Evolutionary conservation across 2,113 vertebrate genomes (phyloP).

Genomic region (Paraplagusia blochii): DNA sequence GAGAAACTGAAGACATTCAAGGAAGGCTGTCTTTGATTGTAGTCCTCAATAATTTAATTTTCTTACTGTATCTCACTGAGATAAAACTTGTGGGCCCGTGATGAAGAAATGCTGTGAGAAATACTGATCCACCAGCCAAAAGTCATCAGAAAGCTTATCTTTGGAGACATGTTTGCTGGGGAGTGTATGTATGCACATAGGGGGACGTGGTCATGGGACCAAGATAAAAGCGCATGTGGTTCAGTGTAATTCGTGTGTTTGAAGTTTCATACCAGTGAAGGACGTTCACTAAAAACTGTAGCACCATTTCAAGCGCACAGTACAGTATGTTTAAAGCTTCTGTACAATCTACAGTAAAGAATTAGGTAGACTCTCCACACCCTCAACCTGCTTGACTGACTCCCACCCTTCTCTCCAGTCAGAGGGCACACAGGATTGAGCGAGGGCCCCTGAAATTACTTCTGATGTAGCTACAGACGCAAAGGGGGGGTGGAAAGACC

Average conservation of each 20-base stretch:
- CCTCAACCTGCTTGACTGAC: conserved; percentile 13
- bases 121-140: conserved; percentile 9
- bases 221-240: conserved; percentile 16
- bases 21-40: conserved; percentile 21
- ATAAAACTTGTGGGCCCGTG: conserved; percentile 1
- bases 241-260: conserved; percentile 12
- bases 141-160: conserved; percentile 26
- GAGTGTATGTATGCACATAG: conserved; percentile 9
- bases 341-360: conserved; percentile 9
- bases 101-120: conserved; percentile 8
- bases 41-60: background rate
- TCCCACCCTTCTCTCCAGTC: conserved; percentile 5
- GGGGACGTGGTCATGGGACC: background rate
- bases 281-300: conserved; percentile 1
- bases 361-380: conserved; percentile 5
- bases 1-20: conserved; percentile 35
- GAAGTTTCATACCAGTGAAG: conserved; percentile 5
- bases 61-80: background rate
- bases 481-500: conserved; percentile 2
- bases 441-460: conserved; percentile 8
- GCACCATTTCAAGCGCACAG: background rate
- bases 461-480: no score
- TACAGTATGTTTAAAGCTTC: conserved; percentile 13
- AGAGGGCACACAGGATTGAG: background rate
- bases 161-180: conserved; percentile 25